Conservation (phyloP, 1,140 invertebrate species). For the Riptortus pedestris region DNA sequence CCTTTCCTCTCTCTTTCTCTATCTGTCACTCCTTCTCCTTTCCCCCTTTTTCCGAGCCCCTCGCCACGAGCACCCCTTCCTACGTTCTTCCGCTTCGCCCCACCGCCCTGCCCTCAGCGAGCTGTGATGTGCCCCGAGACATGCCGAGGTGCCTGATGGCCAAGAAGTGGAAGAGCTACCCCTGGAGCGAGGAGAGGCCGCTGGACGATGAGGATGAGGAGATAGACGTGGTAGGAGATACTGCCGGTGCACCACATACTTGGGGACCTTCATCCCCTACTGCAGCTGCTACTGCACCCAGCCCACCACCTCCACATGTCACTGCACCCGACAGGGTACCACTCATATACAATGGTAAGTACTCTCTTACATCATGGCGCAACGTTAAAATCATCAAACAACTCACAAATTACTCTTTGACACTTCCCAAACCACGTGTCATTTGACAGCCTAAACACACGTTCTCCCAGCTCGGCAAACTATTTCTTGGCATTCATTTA, state of each 20-base stretch:
- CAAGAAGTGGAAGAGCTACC: conserved; percentile 80
- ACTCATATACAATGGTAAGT: conserved; percentile 33
- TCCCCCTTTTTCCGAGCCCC: conserved; percentile 22
- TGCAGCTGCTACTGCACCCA: conserved; percentile 58
- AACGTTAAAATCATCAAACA: neutral
- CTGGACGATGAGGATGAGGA: conserved; percentile 60
- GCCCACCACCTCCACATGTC: conserved; percentile 47
- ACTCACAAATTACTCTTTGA: too few relatives aligned
- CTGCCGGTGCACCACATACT: conserved; percentile 32
- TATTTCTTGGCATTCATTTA: too few relatives aligned
- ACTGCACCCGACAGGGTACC: conserved; percentile 27
- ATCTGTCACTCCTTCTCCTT: conserved; percentile 12
- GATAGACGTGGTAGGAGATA: conserved; percentile 66
- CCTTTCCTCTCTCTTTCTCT: conserved; percentile 15
- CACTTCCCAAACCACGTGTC: too few relatives aligned
- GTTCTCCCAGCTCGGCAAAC: too few relatives aligned
- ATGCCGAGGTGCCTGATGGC: conserved; percentile 50
- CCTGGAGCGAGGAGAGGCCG: conserved; percentile 51
- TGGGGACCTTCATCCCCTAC: conserved; percentile 62
- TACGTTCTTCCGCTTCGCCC: conserved; percentile 9
- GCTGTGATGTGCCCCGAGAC: neutral
- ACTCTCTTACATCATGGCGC: neutral
- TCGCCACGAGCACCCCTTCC: conserved; percentile 1
- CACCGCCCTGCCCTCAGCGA: neutral
- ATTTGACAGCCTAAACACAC: too few relatives aligned